phyloP scores from a whole-genome alignment of 2,797 vertebrate genomes.

The Sorex maritimensis region DNA sequence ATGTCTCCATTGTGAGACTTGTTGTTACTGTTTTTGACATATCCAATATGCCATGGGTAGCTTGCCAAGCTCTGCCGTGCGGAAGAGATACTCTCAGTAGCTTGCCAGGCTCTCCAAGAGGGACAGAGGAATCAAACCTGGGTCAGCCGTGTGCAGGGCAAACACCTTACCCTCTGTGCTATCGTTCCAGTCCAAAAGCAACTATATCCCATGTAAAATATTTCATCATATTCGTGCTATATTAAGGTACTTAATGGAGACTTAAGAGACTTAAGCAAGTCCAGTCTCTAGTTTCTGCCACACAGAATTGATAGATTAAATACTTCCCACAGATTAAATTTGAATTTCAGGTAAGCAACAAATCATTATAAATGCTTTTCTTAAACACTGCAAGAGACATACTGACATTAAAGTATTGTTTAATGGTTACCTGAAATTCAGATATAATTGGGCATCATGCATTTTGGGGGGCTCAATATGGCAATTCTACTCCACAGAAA shows the following conservation, averaged over 20 bases:
- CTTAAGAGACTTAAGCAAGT: neutral
- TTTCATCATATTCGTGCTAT: neutral
- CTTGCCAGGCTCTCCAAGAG: no score
- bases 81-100: no score
- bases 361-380: conserved; percentile 54
- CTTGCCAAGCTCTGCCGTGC: no score
- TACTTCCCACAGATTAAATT: neutral
- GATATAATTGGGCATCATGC: neutral
- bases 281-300: neutral
- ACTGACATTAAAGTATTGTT: conserved; percentile 9
- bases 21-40: no score
- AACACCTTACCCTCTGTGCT: no score
- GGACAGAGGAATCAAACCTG: no score
- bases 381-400: neutral
- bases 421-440: neutral
- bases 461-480: conserved; percentile 65
- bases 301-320: neutral
- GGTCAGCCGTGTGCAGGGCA: no score
- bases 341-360: conserved; percentile 48
- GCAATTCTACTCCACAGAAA: conserved; percentile 57
- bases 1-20: no score
- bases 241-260: neutral
- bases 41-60: no score
- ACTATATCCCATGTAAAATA: conserved; percentile 1
- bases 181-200: neutral